Conservation (phyloP, 1,140 invertebrate species). For the Brachionus calyciflorus region DNA sequence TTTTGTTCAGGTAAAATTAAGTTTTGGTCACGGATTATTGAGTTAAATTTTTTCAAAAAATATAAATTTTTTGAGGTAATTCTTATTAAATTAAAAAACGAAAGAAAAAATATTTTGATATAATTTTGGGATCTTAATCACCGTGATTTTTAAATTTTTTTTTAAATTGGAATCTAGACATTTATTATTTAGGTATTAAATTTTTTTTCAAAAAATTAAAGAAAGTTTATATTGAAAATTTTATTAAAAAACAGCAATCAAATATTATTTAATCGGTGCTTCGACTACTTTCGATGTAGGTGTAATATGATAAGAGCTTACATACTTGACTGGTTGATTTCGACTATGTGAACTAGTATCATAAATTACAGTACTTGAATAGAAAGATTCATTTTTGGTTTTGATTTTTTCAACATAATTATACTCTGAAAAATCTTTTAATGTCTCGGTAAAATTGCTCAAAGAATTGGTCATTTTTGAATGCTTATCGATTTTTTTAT, state of each 20-base stretch:
- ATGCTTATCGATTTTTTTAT: not conserved
- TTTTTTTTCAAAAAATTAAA: no score
- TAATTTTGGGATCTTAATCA: no score
- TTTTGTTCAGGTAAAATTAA: no score
- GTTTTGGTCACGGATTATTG: no score
- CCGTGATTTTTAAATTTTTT: no score
- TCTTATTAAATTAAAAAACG: no score
- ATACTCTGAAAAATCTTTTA: not conserved
- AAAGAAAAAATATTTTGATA: no score
- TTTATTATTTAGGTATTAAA: no score
- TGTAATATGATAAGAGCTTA: not conserved
- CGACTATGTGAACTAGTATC: constrained; percentile 23
- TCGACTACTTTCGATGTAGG: not conserved
- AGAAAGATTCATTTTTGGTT: not conserved
- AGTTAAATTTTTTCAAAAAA: no score
- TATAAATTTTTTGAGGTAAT: no score
- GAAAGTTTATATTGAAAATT: not conserved
- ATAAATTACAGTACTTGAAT: constrained; percentile 28
- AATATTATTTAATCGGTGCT: not conserved
- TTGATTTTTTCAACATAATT: not conserved
- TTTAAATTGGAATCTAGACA: no score
- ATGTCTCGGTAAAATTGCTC: not conserved
- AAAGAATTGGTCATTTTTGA: constrained; percentile 11
- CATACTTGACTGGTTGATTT: constrained; percentile 1
- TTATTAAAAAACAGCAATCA: not conserved